phyloP scores from a whole-genome alignment of 2,797 vertebrate genomes.

The Pangasius larnaudii region DNA sequence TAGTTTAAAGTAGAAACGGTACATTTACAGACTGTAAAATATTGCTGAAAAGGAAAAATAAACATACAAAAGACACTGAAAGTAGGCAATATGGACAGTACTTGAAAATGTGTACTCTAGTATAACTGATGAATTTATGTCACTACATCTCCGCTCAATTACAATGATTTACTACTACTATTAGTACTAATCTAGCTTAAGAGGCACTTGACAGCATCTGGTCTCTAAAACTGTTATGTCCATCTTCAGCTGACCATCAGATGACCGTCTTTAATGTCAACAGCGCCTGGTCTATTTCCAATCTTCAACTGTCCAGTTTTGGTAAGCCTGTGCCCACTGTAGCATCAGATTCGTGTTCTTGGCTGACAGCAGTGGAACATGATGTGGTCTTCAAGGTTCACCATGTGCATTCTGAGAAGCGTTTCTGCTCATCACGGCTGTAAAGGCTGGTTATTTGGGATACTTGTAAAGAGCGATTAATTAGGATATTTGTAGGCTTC shows the following conservation, averaged over 20 bases:
- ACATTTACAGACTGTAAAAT: not conserved
- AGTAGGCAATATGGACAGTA: not conserved
- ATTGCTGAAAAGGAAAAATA: not conserved
- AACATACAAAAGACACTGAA: too few species aligned
- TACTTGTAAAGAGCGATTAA: not conserved
- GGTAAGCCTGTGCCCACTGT: not conserved
- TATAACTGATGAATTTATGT: not conserved
- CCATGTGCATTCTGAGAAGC: not conserved
- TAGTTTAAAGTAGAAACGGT: not conserved
- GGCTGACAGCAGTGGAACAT: not conserved
- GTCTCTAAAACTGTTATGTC: constrained; percentile 17
- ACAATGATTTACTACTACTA: constrained; percentile 5
- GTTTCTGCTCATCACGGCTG: too few species aligned
- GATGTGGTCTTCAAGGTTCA: not conserved
- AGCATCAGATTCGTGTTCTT: not conserved
- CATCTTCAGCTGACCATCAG: constrained; percentile 8
- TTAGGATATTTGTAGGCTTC: not conserved
- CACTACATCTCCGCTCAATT: constrained; percentile 12
- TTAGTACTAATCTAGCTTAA: constrained; percentile 5
- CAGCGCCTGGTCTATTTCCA: not conserved
- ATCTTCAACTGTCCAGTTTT: not conserved
- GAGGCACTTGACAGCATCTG: constrained; percentile 31
- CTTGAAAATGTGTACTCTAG: not conserved
- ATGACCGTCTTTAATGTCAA: constrained; percentile 5
- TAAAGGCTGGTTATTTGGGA: not conserved